Evolutionary conservation across 2,888 invertebrate genomes (phyloP).

Genomic region (Kryphioiulus occultus): DNA sequence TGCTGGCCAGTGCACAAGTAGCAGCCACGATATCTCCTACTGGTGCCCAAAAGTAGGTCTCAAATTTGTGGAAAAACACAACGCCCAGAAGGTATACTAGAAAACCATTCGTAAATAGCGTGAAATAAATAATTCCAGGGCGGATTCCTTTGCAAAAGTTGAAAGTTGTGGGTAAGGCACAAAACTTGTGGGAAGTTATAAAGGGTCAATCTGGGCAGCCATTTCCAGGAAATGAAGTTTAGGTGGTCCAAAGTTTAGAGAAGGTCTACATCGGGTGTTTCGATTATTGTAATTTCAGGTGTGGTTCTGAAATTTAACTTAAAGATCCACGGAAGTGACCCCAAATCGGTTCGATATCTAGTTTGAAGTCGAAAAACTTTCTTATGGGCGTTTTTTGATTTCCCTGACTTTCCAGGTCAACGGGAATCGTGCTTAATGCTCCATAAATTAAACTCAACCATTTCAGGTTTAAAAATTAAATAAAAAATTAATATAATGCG

Average conservation of each 20-base stretch:
- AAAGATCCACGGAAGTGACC: too few species aligned
- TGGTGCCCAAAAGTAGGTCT: not conserved
- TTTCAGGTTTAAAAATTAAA: not conserved
- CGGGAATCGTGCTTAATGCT: not conserved
- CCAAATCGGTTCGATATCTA: not conserved
- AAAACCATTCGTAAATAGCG: not conserved
- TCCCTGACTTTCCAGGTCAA: not conserved
- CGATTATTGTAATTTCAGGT: not conserved
- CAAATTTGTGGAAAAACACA: not conserved
- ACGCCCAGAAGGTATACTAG: not conserved
- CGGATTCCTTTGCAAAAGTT: not conserved
- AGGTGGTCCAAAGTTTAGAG: not conserved
- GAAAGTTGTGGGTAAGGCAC: not conserved
- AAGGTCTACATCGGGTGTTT: not conserved
- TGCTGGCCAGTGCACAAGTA: not conserved
- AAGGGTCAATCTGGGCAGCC: not conserved
- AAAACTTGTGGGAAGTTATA: not conserved
- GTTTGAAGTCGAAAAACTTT: not conserved
- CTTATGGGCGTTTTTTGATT: not conserved
- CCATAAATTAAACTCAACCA: not conserved
- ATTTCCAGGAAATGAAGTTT: constrained; percentile 8
- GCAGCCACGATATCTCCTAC: not conserved
- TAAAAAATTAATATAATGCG: not conserved
- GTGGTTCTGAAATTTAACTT: too few species aligned
- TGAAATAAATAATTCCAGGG: constrained; percentile 26